A percentile compares a stretch with the other conserved stretches of the same genome.
Conservation (phyloP, 2,888 invertebrate species). For the Xylocampa areola region DNA sequence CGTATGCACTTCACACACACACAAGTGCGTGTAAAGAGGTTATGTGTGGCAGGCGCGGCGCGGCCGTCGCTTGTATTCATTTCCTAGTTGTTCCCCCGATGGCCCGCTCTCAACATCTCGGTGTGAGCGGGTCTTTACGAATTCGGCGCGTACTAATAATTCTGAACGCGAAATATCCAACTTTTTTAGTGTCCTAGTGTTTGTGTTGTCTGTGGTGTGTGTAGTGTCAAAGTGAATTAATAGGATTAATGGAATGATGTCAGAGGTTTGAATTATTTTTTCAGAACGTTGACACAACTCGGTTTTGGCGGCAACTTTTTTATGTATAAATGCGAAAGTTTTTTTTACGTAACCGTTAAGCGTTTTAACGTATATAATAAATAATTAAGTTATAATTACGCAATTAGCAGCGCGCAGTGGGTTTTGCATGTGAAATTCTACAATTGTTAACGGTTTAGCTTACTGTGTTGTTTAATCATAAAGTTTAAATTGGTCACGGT, state of each 20-base stretch:
- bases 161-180: conserved; percentile 44
- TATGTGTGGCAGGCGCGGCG: conserved; percentile 66
- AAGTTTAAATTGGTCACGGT: conserved; percentile 56
- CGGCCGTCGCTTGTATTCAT: conserved; percentile 78
- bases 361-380: conserved; percentile 42
- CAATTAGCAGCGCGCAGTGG: conserved; percentile 60
- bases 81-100: conserved; percentile 88
- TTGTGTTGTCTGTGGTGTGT: conserved; percentile 58
- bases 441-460: conserved; percentile 61
- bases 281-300: conserved; percentile 62
- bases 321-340: conserved; percentile 38
- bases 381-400: conserved; percentile 61
- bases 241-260: conserved; percentile 64
- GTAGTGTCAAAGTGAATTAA: conserved; percentile 61
- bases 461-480: conserved; percentile 57
- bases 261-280: conserved; percentile 69
- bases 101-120: conserved; percentile 87
- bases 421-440: conserved; percentile 65
- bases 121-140: conserved; percentile 86
- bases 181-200: conserved; percentile 54
- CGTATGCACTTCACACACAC: conserved; percentile 77
- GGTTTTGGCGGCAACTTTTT: conserved; percentile 59
- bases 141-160: conserved; percentile 80
- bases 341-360: conserved; percentile 52
- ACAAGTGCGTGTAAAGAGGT: conserved; percentile 63